phyloP scores from a whole-genome alignment of 2,113 vertebrate species.

The Rattus norvegicus region GRCr8 NC_086026.1:101410501-101411000 shows the following conservation, averaged over 20 bases:
- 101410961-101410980: not conserved
- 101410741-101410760: conserved; percentile 81
- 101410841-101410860: conserved; percentile 75
- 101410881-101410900: conserved; percentile 77
- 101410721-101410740: conserved; percentile 77
- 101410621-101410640: conserved; percentile 72
- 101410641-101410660: conserved; percentile 61
- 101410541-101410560: conserved; percentile 51
- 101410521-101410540: conserved; percentile 46
- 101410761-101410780: conserved; percentile 72
- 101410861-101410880: conserved; percentile 67
- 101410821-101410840: conserved; percentile 80
- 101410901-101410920: conserved; percentile 70
- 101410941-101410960: conserved; percentile 14
- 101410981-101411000: conserved; percentile 38
- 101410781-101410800: conserved; percentile 66
- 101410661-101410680: conserved; percentile 70
- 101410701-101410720: conserved; percentile 73
- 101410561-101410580: conserved; percentile 69
- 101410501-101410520: conserved; percentile 46
- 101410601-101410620: conserved; percentile 66
- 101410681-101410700: conserved; percentile 75
- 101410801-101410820: conserved; percentile 76
- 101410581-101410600: conserved; percentile 70
- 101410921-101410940: conserved; percentile 53